phyloP scores from a whole-genome alignment of 2,888 invertebrate species.

The Biston betularia region DNA sequence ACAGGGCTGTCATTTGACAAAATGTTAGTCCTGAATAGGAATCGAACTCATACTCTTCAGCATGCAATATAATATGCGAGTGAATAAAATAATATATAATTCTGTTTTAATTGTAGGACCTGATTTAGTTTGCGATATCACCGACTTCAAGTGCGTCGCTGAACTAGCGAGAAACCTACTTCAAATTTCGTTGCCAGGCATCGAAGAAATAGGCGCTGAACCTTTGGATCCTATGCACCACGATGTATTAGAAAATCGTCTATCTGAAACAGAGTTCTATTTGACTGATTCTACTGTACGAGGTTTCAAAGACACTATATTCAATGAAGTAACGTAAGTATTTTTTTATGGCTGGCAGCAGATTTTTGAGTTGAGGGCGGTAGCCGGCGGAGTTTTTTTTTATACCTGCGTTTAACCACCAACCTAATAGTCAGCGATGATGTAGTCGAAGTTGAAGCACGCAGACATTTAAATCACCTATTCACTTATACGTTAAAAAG shows the following conservation, averaged over 20 bases:
- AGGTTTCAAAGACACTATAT: not conserved
- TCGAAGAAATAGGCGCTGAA: not conserved
- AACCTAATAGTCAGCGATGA: no score
- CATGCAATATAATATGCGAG: no score
- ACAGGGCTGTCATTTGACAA: no score
- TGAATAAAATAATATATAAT: not conserved
- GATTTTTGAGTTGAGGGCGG: no score
- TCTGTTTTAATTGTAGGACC: constrained; percentile 4
- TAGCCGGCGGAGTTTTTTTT: no score
- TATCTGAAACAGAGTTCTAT: not conserved
- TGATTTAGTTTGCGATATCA: not conserved
- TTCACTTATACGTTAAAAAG: no score
- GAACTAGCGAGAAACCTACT: not conserved
- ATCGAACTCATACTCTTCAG: no score
- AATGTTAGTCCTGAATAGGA: no score
- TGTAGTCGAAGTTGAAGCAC: no score
- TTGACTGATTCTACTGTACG: constrained; percentile 1
- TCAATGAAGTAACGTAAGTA: constrained; percentile 3
- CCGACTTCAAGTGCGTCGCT: not conserved
- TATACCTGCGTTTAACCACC: no score
- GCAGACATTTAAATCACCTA: no score
- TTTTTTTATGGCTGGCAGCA: not conserved
- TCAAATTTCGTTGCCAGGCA: not conserved
- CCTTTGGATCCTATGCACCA: constrained; percentile 6
- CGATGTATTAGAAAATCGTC: not conserved